Percentiles rank a stretch among this genome's conserved stretches.
Evolutionary conservation across 2,797 vertebrate genomes (phyloP).

Genomic region (Typhlichthys eigenmanni): DNA sequence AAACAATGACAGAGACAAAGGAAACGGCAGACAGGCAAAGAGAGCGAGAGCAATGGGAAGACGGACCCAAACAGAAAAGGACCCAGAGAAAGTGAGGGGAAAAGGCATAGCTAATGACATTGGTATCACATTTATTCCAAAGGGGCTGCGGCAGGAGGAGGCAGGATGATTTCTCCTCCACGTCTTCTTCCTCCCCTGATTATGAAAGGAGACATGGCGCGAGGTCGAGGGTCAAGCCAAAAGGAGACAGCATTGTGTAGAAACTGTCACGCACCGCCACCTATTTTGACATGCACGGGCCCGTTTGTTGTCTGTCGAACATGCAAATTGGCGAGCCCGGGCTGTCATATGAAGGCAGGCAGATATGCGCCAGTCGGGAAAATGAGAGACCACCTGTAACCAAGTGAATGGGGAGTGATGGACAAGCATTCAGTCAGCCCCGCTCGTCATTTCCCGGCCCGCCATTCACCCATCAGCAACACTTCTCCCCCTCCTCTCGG

Average conservation of each 20-base stretch:
- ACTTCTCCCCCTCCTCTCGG: conserved; percentile 69
- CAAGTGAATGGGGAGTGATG: conserved; percentile 95
- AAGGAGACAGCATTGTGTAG: conserved; percentile 99
- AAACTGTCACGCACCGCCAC: conserved; percentile 99
- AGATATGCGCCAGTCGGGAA: conserved; percentile 89
- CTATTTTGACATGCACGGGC: conserved; percentile 99
- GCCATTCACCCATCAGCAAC: conserved; percentile 75
- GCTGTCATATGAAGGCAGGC: conserved; percentile 97
- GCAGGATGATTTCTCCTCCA: conserved; percentile 78
- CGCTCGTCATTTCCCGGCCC: conserved; percentile 87
- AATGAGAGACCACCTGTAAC: conserved; percentile 99
- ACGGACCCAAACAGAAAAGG: conserved; percentile 53
- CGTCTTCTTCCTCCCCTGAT: conserved; percentile 84
- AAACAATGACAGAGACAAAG: conserved; percentile 45
- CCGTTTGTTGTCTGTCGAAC: conserved; percentile 99
- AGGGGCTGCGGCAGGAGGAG: conserved; percentile 78
- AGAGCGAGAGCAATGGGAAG: conserved; percentile 48
- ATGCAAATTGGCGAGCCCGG: conserved; percentile 96
- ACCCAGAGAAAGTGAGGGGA: conserved; percentile 55
- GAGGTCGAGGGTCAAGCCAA: conserved; percentile 93
- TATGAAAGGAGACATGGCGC: conserved; percentile 96
- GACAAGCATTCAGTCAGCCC: conserved; percentile 95
- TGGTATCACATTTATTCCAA: conserved; percentile 95
- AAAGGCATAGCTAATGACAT: conserved; percentile 87
- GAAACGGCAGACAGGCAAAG: conserved; percentile 32